Base-by-base conservation (phyloP, 2,888 invertebrate genomes). In the Trissolcus brochymenae region DNA sequence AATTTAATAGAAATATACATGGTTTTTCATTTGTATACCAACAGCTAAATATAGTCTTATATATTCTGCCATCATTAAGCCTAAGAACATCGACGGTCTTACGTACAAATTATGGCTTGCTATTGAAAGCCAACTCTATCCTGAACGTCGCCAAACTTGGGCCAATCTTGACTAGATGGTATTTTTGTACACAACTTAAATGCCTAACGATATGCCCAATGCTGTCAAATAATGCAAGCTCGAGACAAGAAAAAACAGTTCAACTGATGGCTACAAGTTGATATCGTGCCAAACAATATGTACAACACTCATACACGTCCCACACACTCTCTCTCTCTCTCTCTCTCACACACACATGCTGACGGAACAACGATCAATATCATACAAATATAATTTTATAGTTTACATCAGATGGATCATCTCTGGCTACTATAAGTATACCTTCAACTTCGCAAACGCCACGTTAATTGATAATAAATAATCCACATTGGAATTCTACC, bases 401-500 rank as follows among this genome's bases (percentile, higher is more conserved):
- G 78, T 78, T 68, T 76, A 73, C 76, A n/a, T n/a, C n/a, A 76
- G 70, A 72, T 76, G 68, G 67, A 73, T 79, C 79, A 62, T 70
- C 67, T 71, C 35, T 35, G 35, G 35, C 35, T 35, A 35, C 35
- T 9, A 35, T 35, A 35, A 11, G 71, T 54, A 74, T 70, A 68
- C 61, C 67, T 46, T 68, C 71, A 78, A 64, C 68, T 66, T 64
- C 66, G 64, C 57, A 56, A 74, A 78, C 65, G 60, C 73, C 76
- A 62, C 62, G 50, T 79, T 75, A 78, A 79, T 80, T 76, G 75
- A 77, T 77, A 75, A 35, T 35, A 35, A 35, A 35, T 35, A 35
- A 80, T 73, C 77, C 79, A 75, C 78, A 75, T 76, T 78, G 72
- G 76, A 79, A 77, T 68, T 71, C 82, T 82, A 82, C 79, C 80